Conservation (phyloP, 1,140 invertebrate genomes). For the Trachymyrmex cornetzi region DNA sequence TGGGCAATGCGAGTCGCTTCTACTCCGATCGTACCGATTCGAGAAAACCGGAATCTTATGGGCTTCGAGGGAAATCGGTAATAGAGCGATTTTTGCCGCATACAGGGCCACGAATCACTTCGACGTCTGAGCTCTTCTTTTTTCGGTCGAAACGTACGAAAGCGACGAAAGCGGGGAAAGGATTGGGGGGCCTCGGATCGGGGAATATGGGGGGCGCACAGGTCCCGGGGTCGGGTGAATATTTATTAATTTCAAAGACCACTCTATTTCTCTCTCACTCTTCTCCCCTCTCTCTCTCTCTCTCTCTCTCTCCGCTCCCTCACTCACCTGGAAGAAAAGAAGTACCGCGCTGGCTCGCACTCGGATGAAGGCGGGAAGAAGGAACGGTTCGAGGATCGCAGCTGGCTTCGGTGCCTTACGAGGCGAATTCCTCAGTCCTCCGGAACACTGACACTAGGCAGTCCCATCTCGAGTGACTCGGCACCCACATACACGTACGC, state of each 20-base stretch:
- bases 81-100: conserved; percentile 72
- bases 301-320: conserved; percentile 2
- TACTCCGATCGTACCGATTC: conserved; percentile 53
- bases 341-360: conserved; percentile 59
- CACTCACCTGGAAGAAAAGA: conserved; percentile 67
- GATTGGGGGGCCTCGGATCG: conserved; percentile 27
- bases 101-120: conserved; percentile 30
- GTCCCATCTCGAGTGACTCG: conserved; percentile 75
- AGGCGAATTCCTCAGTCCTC: conserved; percentile 78
- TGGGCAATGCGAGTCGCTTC: conserved; percentile 2
- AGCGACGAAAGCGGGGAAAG: conserved; percentile 62
- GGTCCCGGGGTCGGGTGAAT: conserved; percentile 54
- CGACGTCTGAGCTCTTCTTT: conserved; percentile 13
- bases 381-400: conserved; percentile 68
- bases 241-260: conserved; percentile 78
- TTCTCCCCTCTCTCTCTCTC: neutral
- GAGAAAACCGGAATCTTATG: conserved; percentile 62
- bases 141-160: conserved; percentile 53
- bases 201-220: neutral
- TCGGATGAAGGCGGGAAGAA: conserved; percentile 63
- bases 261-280: conserved; percentile 42
- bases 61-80: conserved; percentile 57
- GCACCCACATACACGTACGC: conserved; percentile 71
- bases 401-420: conserved; percentile 76
- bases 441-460: conserved; percentile 74